phyloP scores from a whole-genome alignment of 1,140 invertebrate genomes.

The Lasioglossum albipes region DNA sequence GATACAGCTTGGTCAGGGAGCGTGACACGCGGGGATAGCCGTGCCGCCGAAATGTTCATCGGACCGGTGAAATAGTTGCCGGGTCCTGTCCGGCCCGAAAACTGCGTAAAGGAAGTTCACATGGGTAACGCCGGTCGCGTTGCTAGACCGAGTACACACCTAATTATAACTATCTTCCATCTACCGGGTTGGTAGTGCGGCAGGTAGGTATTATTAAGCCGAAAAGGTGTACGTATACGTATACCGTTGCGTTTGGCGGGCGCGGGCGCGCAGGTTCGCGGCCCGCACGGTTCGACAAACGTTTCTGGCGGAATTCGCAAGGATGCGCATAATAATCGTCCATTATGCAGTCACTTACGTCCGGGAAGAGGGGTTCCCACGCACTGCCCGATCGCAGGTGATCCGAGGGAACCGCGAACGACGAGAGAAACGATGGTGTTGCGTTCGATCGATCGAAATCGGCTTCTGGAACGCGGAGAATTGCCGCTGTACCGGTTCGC shows the following conservation, averaged over 20 bases:
- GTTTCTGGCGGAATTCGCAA: slow-evolving; percentile 74
- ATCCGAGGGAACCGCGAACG: no score
- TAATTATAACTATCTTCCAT: slow-evolving; percentile 80
- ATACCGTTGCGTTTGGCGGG: slow-evolving; percentile 66
- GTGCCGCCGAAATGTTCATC: background rate
- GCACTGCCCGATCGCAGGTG: slow-evolving; percentile 51
- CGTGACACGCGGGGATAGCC: background rate
- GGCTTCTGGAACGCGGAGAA: background rate
- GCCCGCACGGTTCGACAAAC: slow-evolving; percentile 71
- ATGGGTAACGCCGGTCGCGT: slow-evolving; percentile 76
- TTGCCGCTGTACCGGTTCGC: background rate
- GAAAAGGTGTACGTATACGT: slow-evolving; percentile 65
- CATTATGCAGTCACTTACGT: slow-evolving; percentile 74
- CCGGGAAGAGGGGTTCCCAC: slow-evolving; percentile 75
- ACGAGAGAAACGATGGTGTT: no score
- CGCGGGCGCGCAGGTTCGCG: slow-evolving; percentile 57
- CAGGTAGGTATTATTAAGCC: slow-evolving; percentile 73
- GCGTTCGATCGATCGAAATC: slow-evolving; percentile 44
- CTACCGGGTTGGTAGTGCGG: slow-evolving; percentile 67
- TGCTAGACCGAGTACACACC: slow-evolving; percentile 76
- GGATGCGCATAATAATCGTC: slow-evolving; percentile 77
- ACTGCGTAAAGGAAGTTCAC: slow-evolving; percentile 76
- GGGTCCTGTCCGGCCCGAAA: slow-evolving; percentile 63
- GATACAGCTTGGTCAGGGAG: background rate
- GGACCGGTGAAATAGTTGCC: slow-evolving; percentile 7